phyloP scores from a whole-genome alignment of 2,888 invertebrate species.

The Anthrax anthrax region DNA sequence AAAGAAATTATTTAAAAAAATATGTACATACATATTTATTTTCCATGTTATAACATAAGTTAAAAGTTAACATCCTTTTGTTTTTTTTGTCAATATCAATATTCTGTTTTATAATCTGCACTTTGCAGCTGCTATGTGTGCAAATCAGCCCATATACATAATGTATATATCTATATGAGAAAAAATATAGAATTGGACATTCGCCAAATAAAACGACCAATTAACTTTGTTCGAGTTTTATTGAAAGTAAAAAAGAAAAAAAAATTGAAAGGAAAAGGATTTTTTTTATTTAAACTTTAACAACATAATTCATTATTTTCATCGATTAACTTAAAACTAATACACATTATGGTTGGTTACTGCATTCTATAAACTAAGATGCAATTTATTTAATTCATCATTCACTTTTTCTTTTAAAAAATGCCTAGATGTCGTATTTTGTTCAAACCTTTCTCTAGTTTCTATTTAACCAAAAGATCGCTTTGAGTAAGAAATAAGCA shows the following conservation, averaged over 20 bases:
- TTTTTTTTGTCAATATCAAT: no score
- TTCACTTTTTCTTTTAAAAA: background rate
- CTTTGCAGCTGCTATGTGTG: no score
- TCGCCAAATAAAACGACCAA: no score
- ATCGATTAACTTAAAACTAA: background rate
- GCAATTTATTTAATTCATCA: background rate
- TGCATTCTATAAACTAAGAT: background rate
- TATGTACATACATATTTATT: no score
- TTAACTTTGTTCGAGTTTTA: no score
- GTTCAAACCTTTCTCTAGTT: constrained; percentile 25
- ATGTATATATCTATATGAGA: no score
- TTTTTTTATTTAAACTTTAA: background rate
- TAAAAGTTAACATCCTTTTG: no score
- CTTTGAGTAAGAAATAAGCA: constrained; percentile 73
- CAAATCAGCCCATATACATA: no score
- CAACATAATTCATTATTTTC: background rate
- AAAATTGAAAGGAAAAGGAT: background rate
- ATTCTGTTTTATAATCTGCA: no score
- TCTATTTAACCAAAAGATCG: constrained; percentile 66
- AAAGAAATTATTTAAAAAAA: no score
- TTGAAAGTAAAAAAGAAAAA: background rate
- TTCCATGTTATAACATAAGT: no score
- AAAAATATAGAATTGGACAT: no score
- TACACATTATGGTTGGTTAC: background rate
- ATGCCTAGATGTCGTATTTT: background rate